Evolutionary conservation across 2,113 vertebrate genomes (phyloP).

Genomic region (Neodon shergylaensis): DNA sequence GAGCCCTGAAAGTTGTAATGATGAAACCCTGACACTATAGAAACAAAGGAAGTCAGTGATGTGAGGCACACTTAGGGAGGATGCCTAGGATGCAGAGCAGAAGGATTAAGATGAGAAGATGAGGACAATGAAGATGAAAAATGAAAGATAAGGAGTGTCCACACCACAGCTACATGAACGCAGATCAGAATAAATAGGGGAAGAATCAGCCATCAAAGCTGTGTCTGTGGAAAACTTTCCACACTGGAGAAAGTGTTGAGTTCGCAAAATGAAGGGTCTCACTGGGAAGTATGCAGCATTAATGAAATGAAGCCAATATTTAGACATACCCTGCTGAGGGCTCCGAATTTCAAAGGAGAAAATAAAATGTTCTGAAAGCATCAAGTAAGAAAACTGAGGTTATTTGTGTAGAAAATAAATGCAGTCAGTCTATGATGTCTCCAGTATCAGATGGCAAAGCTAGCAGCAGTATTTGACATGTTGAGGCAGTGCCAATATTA

Average conservation of each 20-base stretch:
- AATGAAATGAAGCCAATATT: conserved; percentile 54
- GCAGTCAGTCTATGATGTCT: background rate
- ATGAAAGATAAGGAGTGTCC: conserved; percentile 4
- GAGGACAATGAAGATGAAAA: conserved; percentile 42
- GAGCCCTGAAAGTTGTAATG: background rate
- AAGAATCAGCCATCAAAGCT: conserved; percentile 55
- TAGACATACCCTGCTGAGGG: conserved; percentile 57
- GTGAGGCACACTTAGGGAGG: background rate
- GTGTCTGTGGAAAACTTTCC: conserved; percentile 30
- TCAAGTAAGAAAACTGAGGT: conserved; percentile 47
- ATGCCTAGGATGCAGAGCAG: background rate
- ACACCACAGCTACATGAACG: conserved; percentile 7
- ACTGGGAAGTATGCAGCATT: conserved; percentile 34
- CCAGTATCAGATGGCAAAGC: background rate
- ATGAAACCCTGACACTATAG: conserved; percentile 18
- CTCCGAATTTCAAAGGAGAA: conserved; percentile 65
- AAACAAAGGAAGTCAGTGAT: background rate
- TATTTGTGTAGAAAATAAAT: background rate
- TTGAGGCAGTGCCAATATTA: background rate
- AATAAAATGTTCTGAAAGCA: background rate
- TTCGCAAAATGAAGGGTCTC: conserved; percentile 39
- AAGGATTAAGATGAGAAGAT: conserved; percentile 23
- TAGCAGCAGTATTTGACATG: background rate
- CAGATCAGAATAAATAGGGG: conserved; percentile 3
- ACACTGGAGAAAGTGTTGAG: conserved; percentile 32